A percentile compares a stretch with the other conserved stretches of the same genome.
Conservation (phyloP, 2,888 invertebrate genomes). For the Ectobius pallidus region DNA sequence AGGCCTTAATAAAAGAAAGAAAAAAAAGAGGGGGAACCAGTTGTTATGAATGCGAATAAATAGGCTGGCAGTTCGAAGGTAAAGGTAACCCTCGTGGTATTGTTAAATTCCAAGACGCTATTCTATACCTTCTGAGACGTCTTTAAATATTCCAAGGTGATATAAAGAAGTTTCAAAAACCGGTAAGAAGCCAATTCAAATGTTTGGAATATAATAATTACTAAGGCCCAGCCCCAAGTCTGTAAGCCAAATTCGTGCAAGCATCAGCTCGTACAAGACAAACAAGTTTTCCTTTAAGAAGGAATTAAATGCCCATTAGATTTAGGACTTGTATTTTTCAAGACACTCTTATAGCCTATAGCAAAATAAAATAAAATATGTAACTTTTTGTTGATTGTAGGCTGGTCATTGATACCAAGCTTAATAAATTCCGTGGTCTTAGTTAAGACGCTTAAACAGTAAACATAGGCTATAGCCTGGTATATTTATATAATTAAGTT, state of each 20-base stretch:
- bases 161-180: background rate
- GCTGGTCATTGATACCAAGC: no score
- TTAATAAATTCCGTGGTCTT: no score
- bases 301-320: no score
- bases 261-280: no score
- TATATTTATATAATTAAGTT: no score
- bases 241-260: constrained; percentile 29
- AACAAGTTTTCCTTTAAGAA: no score
- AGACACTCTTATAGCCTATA: no score
- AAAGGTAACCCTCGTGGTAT: background rate
- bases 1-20: background rate
- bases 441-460: no score
- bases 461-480: no score
- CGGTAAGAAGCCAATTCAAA: constrained; percentile 19
- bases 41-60: background rate
- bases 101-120: background rate
- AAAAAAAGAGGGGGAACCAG: background rate
- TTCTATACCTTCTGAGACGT: background rate
- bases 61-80: background rate
- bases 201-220: background rate
- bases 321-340: no score
- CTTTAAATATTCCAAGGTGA: constrained; percentile 14
- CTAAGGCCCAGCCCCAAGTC: constrained; percentile 13
- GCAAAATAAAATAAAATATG: no score
- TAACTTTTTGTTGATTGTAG: no score